Percentiles rank a stretch among this genome's conserved stretches.
phyloP scores from a whole-genome alignment of 2,888 invertebrate species.

The Platerodrilus igneus region DNA sequence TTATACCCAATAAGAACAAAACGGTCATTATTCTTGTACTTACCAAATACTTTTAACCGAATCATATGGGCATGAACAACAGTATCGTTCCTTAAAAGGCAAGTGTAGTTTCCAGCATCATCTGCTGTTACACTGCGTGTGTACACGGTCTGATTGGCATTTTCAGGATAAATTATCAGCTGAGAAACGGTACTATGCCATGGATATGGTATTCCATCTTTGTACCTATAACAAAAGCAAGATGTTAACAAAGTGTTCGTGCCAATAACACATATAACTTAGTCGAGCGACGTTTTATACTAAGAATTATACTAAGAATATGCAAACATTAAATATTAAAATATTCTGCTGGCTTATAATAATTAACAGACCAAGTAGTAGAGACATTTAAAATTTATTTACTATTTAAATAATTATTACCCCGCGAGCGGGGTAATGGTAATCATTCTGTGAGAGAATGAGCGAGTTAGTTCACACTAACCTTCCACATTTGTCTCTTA shows the following conservation, averaged over 20 bases:
- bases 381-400: too few species aligned
- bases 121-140: slow-evolving; percentile 58
- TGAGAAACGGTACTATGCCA: slow-evolving; percentile 69
- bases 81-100: slow-evolving; percentile 67
- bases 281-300: too few species aligned
- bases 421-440: too few species aligned
- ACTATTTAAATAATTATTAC: too few species aligned
- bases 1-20: neutral
- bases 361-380: too few species aligned
- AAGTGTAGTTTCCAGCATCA: slow-evolving; percentile 72
- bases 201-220: slow-evolving; percentile 69
- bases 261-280: too few species aligned
- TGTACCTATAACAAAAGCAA: slow-evolving; percentile 58
- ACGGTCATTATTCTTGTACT: slow-evolving; percentile 43
- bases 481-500: too few species aligned
- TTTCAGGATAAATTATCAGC: slow-evolving; percentile 70
- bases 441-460: too few species aligned
- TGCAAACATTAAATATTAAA: too few species aligned
- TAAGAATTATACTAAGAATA: too few species aligned
- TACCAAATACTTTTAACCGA: slow-evolving; percentile 63
- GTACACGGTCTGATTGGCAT: slow-evolving; percentile 75
- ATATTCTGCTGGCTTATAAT: too few species aligned
- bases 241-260: neutral
- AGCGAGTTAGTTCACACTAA: too few species aligned
- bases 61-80: slow-evolving; percentile 61